phyloP scores from a whole-genome alignment of 2,888 invertebrate species.

The Stegana nigrithorax region DNA sequence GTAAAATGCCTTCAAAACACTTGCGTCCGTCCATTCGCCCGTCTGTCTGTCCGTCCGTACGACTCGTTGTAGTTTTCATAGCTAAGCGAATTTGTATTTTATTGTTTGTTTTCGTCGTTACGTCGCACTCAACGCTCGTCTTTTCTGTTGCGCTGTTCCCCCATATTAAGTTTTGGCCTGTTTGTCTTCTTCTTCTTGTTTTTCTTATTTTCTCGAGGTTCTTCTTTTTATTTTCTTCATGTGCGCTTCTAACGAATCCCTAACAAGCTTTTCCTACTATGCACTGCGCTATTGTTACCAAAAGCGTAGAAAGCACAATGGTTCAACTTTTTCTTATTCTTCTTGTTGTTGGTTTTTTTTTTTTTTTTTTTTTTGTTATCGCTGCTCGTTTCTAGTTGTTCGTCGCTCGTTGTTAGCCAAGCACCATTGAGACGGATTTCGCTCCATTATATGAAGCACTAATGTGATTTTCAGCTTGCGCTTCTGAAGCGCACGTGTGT shows the following conservation, averaged over 20 bases:
- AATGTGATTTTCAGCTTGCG: conserved; percentile 58
- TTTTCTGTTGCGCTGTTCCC: too few species aligned
- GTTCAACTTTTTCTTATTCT: too few species aligned
- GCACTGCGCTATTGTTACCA: conserved; percentile 51
- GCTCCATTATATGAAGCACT: conserved; percentile 51
- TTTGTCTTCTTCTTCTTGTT: conserved; percentile 34
- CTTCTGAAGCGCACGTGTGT: too few species aligned
- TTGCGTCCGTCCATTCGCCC: conserved; percentile 30
- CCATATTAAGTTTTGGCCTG: conserved; percentile 10
- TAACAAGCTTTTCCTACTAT: conserved; percentile 53
- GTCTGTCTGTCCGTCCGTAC: background rate
- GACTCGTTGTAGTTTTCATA: conserved; percentile 32
- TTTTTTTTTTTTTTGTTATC: too few species aligned
- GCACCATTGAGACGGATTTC: conserved; percentile 60
- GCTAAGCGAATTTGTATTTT: conserved; percentile 61
- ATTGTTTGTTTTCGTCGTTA: conserved; percentile 61
- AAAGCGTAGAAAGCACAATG: conserved; percentile 39
- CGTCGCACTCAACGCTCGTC: too few species aligned
- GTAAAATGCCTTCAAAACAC: conserved; percentile 38
- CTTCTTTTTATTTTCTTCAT: too few species aligned
- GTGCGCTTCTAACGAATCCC: conserved; percentile 54
- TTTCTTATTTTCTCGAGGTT: too few species aligned
- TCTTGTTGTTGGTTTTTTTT: too few species aligned
- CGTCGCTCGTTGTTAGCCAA: conserved; percentile 34
- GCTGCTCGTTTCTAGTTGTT: background rate